Evolutionary conservation across 2,113 vertebrate genomes (phyloP), one percentile per base, ranked within the genome.

Genomic region (Leucoraja erinaceus): DNA sequence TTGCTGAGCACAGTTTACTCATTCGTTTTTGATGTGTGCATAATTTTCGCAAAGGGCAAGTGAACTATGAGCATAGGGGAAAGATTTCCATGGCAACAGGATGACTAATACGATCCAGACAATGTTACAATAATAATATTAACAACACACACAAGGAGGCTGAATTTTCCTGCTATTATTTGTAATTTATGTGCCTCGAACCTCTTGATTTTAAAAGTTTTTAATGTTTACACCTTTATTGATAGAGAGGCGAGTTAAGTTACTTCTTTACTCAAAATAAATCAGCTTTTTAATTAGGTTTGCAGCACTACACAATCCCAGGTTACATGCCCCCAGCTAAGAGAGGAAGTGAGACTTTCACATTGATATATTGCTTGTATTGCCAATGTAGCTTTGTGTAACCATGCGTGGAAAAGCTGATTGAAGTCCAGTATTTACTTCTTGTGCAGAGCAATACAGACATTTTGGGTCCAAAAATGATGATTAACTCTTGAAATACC

Each of bases 1-100:
- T 11, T 90, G 68, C 68, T 91, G 90, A 91, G 90, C 90, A 91
- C 90, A 91, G 90, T 91, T 91, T 91, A 54, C 90, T 72, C 66
- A 91, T 38, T 72, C 4, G 11, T 91, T 91, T 91, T 91, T 54
- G 90, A 91, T 91, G 18, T 91, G 47, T 38, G 90, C 59, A 72
- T 72, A 91, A 70, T 91, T 91, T 91, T 91, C 66, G 72, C 90
- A 72, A 91, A 91, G 68, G 90, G 38, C 90, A 91, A 91, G 38
- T 91, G 68, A 74, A 74, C 33, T 91, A 91, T 91, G 90, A 91
- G 66, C 90, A 74, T 72, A 68, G 72, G 90, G 90, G 66, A 54
- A 63, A 70, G 20, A 72, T 91, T 91, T 91, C 90, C 90, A 91
- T 91, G 90, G 90, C 22, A 91, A 72, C 90, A 72, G 68, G 38